Percentiles rank a stretch among this genome's conserved stretches.
These are phyloP conservation scores for Dendrocincla fuliginosa DNA, from an alignment of 2,797 vertebrate genomes.

Conservation along the genomic window DNA sequence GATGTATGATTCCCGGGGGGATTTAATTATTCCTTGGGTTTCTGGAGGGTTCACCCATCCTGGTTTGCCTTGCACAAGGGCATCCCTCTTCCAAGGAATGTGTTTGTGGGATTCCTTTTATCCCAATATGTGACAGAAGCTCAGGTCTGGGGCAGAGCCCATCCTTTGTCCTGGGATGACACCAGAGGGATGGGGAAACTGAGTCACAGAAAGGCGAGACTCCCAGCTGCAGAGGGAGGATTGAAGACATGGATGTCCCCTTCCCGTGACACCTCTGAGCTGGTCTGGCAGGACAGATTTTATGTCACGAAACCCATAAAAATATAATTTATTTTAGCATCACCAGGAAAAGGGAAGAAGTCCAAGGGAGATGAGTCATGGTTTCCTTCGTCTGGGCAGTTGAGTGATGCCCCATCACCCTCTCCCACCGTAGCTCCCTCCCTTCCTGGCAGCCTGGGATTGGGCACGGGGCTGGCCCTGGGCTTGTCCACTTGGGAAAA, in stretches of 20 bases:
- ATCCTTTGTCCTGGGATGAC: not conserved
- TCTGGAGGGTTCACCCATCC: not conserved
- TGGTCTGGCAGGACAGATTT: fast-evolving
- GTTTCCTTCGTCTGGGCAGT: not conserved
- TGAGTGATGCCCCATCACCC: not conserved
- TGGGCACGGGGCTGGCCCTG: fast-evolving
- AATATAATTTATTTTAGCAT: not conserved
- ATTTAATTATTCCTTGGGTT: not conserved
- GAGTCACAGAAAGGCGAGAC: not conserved
- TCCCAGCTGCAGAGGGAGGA: not conserved
- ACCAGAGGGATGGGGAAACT: not conserved
- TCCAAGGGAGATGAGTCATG: not conserved
- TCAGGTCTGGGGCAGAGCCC: not conserved
- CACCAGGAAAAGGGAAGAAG: not conserved
- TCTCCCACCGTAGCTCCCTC: not conserved
- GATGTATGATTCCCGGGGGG: fast-evolving
- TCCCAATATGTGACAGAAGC: fast-evolving
- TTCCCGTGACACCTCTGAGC: not conserved
- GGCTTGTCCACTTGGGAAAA: not conserved
- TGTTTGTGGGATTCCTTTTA: fast-evolving
- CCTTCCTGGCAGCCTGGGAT: not conserved
- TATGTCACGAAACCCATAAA: not conserved
- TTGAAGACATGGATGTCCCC: not conserved
- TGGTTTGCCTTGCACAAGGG: fast-evolving
- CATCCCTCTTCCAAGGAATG: not conserved